Conservation (phyloP, 2,797 vertebrate genomes). For the Sternarchorhynchus goeldii region DNA sequence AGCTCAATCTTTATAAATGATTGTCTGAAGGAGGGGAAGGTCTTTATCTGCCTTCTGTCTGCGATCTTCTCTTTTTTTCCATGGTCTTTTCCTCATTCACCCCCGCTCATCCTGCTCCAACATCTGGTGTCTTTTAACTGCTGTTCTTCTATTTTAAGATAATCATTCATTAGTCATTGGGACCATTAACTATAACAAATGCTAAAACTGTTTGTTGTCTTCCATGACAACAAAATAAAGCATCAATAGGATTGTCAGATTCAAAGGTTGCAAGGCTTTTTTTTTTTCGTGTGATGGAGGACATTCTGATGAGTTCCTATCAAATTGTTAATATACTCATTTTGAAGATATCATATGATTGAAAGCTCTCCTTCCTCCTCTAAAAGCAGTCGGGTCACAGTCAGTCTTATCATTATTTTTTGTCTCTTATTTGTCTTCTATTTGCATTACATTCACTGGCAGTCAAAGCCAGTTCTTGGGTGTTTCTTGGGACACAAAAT, state of each 20-base stretch:
- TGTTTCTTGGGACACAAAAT: no score
- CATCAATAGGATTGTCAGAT: background rate
- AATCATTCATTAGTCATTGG: constrained; percentile 38
- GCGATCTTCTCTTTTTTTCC: background rate
- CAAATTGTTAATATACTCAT: background rate
- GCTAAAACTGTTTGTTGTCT: constrained; percentile 18
- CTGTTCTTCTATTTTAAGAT: constrained; percentile 5
- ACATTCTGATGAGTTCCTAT: no score
- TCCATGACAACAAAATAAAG: constrained; percentile 43
- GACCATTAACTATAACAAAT: constrained; percentile 9
- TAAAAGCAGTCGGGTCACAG: background rate
- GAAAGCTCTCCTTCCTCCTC: background rate
- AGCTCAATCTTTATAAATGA: no score
- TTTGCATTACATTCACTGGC: no score
- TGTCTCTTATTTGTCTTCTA: no score
- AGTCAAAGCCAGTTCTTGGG: no score
- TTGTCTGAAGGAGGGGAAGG: no score
- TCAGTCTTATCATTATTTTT: constrained; percentile 1
- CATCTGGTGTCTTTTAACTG: constrained; percentile 28
- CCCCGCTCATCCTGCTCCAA: background rate
- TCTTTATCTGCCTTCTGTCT: background rate
- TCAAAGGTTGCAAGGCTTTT: background rate
- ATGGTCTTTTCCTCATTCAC: background rate
- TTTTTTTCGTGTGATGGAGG: background rate
- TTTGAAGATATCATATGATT: background rate